phyloP scores from a whole-genome alignment of 2,888 invertebrate species.

The Busseola fusca region DNA sequence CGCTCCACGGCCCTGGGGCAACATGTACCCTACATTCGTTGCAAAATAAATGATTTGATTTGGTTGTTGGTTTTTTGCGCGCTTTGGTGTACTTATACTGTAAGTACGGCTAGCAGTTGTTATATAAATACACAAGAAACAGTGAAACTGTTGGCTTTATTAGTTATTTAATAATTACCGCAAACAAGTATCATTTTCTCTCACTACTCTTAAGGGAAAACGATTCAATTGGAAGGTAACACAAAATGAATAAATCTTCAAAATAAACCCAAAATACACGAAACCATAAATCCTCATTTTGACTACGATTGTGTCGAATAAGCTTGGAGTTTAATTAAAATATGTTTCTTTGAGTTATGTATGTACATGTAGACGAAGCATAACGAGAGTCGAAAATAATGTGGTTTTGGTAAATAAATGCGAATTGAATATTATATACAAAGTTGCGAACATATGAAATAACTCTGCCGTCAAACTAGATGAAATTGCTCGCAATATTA shows the following conservation, averaged over 20 bases:
- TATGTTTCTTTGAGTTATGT: conserved; percentile 43
- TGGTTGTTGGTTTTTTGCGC: no score
- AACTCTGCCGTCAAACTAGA: neutral
- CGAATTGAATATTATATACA: conserved; percentile 10
- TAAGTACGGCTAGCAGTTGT: no score
- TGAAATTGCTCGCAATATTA: neutral
- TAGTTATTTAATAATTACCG: conserved; percentile 3
- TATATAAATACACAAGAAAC: neutral
- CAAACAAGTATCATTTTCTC: neutral
- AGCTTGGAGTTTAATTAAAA: conserved; percentile 47
- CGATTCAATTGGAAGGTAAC: conserved; percentile 4
- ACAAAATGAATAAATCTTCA: conserved; percentile 10
- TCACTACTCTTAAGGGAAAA: neutral
- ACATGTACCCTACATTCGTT: no score
- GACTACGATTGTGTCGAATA: conserved; percentile 8
- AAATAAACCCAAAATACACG: conserved; percentile 2
- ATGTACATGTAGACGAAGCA: neutral
- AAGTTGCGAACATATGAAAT: neutral
- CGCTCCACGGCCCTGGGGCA: no score
- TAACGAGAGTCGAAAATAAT: conserved; percentile 26
- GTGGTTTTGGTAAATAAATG: conserved; percentile 12
- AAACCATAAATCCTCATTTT: conserved; percentile 31
- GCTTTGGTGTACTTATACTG: no score
- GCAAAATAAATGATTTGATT: no score
- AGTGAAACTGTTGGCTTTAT: neutral